phyloP scores from a whole-genome alignment of 2,888 invertebrate species.

The Linnaemya vulpina region DNA sequence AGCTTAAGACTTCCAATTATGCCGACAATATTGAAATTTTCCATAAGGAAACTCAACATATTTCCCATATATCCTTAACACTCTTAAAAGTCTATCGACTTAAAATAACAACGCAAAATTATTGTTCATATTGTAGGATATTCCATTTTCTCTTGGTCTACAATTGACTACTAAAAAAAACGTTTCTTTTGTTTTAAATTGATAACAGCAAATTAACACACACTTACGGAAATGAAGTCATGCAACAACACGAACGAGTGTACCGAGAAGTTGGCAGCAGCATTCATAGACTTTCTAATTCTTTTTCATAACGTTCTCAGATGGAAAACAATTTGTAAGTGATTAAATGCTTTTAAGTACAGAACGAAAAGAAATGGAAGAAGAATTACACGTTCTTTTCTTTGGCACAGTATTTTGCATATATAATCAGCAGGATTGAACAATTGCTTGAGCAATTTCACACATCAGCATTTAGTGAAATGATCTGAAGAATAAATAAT shows the following conservation, averaged over 20 bases:
- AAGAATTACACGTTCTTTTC: too few species aligned
- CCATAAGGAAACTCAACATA: slow-evolving; percentile 50
- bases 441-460: too few species aligned
- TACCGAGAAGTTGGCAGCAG: neutral
- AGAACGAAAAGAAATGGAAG: too few species aligned
- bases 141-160: neutral
- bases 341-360: too few species aligned
- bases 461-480: too few species aligned
- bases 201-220: neutral
- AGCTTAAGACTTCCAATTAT: slow-evolving; percentile 55
- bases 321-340: too few species aligned
- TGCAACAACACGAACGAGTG: neutral
- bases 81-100: slow-evolving; percentile 20
- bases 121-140: neutral
- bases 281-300: neutral
- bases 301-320: neutral
- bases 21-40: slow-evolving; percentile 64
- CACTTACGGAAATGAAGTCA: neutral
- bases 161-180: neutral
- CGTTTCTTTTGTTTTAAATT: slow-evolving; percentile 14
- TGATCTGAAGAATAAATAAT: too few species aligned
- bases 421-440: too few species aligned
- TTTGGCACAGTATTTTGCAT: too few species aligned
- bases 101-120: neutral
- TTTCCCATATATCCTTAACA: slow-evolving; percentile 38